Evolutionary conservation across 2,113 vertebrate species (phyloP).

Genomic region (Gymnarchus niloticus): DNA sequence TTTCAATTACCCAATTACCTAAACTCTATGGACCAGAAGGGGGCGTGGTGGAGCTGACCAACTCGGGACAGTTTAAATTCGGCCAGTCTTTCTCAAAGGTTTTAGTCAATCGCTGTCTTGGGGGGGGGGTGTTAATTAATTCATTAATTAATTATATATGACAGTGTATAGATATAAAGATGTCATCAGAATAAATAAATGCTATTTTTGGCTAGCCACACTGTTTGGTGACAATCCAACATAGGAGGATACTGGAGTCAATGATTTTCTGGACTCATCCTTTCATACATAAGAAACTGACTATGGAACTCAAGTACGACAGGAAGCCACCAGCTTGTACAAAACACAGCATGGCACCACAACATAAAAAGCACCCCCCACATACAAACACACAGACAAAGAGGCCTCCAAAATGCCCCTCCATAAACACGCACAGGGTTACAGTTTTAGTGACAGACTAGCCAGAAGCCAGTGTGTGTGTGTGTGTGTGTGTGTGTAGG

Average conservation of each 20-base stretch:
- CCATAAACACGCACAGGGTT: neutral
- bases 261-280: neutral
- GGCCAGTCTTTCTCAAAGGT: neutral
- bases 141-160: no score
- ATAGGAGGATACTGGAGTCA: neutral
- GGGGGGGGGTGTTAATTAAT: no score
- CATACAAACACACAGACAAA: neutral
- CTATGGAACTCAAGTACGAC: neutral
- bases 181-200: neutral
- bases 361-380: neutral
- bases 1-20: constrained; percentile 5
- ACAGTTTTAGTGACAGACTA: neutral
- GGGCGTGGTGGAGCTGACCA: neutral
- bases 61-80: no score
- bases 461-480: neutral
- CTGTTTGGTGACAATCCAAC: neutral
- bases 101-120: neutral
- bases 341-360: neutral
- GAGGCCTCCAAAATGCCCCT: neutral
- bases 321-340: neutral
- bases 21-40: neutral
- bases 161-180: neutral
- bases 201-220: neutral
- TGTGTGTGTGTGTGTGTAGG: neutral
- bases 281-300: constrained; percentile 8